Conservation (phyloP, 1,140 invertebrate genomes). For the Trinorchestia longiramus region DNA sequence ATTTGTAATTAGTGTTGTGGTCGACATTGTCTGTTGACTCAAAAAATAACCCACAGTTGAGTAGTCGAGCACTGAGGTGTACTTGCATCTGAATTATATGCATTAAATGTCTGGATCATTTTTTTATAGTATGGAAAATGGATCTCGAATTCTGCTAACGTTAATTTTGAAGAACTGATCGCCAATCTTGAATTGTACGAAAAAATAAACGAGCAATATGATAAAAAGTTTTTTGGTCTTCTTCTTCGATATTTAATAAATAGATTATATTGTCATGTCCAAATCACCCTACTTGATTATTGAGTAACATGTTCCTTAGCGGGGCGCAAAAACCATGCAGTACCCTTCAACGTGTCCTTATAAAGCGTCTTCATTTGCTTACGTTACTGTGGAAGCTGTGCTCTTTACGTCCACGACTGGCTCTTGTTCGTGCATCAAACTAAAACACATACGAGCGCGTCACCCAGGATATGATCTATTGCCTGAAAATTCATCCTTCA, state of each 20-base stretch:
- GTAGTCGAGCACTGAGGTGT: neutral
- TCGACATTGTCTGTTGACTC: neutral
- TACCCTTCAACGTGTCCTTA: neutral
- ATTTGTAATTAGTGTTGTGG: too few species aligned
- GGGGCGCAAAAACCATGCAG: neutral
- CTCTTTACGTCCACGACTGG: neutral
- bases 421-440: neutral
- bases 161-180: neutral
- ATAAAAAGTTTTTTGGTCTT: neutral
- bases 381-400: neutral
- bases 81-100: neutral
- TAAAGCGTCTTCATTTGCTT: neutral
- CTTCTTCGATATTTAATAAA: neutral
- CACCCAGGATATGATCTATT: neutral
- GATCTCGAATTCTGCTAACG: neutral
- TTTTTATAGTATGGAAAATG: neutral
- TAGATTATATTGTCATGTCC: neutral
- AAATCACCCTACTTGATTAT: neutral
- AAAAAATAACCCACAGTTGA: neutral
- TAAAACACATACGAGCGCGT: neutral
- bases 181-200: neutral
- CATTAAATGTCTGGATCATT: neutral
- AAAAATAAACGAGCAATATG: neutral
- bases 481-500: neutral
- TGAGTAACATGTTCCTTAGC: neutral